Evolutionary conservation across 2,113 vertebrate genomes (phyloP), one percentile per base, ranked within the genome.

Genomic region (Colius striatus): DNA sequence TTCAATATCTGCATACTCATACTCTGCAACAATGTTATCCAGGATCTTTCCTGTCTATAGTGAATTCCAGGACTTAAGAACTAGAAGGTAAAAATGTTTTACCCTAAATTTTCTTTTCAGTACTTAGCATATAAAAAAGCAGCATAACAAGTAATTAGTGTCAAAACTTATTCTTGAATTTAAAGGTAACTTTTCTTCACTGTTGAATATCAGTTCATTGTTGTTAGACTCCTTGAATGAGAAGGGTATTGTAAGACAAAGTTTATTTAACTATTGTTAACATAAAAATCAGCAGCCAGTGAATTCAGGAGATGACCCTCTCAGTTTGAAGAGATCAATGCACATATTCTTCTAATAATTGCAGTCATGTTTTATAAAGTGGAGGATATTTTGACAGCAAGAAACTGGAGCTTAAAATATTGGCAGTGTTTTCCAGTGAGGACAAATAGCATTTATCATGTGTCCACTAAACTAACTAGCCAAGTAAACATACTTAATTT

Each of bases 401-500:
- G 36, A 90, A 73, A 65, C 38, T 47, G 77, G 29, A 65, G 61
- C 82, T 87, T 89, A 71, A 89, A 90, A 63, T 88, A 74, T 57
- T 84, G 84, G 38, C 34, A 50, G 57, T 21, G 27, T 68, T 90
- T 95, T 87, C 68, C 55, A 77, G 67, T 51, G 58, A 84, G 91
- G 72, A 87, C 36, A 89, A 80, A 34, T 9, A 65, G 50, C 90
- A 96, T 96, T 95, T 86, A 79, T 94, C 91, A 76, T 88, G 16
- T 85, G 58, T 80, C 87, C 26, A 60, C 36, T 89, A 78, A 94
- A 67, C 51, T 91, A 92, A 90, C 65, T 84, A 87, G 58, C 38
- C 63, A 92, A 95, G 94, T 92, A 93, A 97, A 93, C 65, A 48
- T 77, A 82, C 50, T 88, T 91, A 90, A 94, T 88, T 97, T 90